Conservation (phyloP, 2,888 invertebrate species). For the Eurytoma californica region DNA sequence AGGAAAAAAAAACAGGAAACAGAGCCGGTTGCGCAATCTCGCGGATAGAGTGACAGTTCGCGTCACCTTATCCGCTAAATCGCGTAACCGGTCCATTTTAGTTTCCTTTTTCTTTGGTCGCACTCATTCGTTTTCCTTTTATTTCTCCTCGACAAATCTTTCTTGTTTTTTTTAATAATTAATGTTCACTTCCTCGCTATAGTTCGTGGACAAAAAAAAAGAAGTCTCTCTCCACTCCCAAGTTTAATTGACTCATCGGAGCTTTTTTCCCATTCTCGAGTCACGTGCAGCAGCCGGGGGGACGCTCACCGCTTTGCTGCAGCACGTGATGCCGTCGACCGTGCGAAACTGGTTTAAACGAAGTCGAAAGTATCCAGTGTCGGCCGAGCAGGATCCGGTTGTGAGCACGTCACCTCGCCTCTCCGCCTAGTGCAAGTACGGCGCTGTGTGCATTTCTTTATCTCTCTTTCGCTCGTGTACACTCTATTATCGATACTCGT, state of each 20-base stretch:
- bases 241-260: neutral
- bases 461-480: neutral
- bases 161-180: too few relatives aligned
- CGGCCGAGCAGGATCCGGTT: slow-evolving; percentile 77
- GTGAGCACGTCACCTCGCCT: slow-evolving; percentile 73
- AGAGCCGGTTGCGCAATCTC: too few relatives aligned
- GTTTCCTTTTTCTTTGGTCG: too few relatives aligned
- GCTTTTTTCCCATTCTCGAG: neutral
- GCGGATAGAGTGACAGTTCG: too few relatives aligned
- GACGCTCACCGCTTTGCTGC: slow-evolving; percentile 76
- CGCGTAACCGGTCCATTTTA: too few relatives aligned
- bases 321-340: slow-evolving; percentile 80
- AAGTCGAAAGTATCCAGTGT: slow-evolving; percentile 79
- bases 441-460: neutral
- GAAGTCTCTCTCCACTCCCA: too few relatives aligned
- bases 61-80: too few relatives aligned
- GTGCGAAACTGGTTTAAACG: slow-evolving; percentile 78
- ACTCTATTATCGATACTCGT: neutral
- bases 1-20: neutral
- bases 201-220: too few relatives aligned
- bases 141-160: too few relatives aligned
- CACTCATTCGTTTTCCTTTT: too few relatives aligned
- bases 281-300: too few relatives aligned
- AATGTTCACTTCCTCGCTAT: too few relatives aligned
- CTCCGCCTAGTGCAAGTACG: neutral